These are phyloP conservation scores for Rhopilema esculentum DNA, from an alignment of 30 jellyfish, hydroid and myxozoan species.

Conservation along the genomic window DNA sequence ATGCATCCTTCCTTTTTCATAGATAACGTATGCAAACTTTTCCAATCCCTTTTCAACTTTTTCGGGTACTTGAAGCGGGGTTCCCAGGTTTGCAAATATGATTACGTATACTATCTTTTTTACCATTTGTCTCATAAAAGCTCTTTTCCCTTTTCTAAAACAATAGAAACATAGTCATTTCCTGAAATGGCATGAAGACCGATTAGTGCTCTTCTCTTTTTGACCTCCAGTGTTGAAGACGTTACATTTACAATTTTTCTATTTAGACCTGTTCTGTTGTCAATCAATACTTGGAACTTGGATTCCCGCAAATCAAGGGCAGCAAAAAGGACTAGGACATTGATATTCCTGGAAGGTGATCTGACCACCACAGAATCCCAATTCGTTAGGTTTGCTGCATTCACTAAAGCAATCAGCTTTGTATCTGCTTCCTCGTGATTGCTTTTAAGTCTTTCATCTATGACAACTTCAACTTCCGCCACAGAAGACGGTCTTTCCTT, in stretches of 20 bases:
- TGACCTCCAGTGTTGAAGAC: conserved; percentile 11
- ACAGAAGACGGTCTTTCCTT: conserved; percentile 27
- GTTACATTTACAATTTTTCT: conserved; percentile 41
- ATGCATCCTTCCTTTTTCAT: neutral
- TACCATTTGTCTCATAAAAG: conserved; percentile 19
- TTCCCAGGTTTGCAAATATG: conserved; percentile 27
- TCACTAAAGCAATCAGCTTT: conserved; percentile 47
- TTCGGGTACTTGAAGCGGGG: conserved; percentile 21
- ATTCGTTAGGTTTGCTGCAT: conserved; percentile 7
- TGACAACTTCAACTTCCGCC: neutral
- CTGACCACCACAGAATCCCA: conserved; percentile 13
- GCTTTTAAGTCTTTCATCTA: conserved; percentile 7
- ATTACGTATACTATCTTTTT: conserved; percentile 14
- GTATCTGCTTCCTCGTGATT: conserved; percentile 58
- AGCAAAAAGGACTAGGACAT: conserved; percentile 43
- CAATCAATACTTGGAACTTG: conserved; percentile 33
- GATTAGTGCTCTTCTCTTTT: conserved; percentile 27
- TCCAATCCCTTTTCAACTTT: too few relatives aligned
- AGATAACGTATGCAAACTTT: conserved; percentile 1
- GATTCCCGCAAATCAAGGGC: conserved; percentile 3
- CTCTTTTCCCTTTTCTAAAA: conserved; percentile 29
- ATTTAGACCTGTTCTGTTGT: conserved; percentile 44
- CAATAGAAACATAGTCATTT: conserved; percentile 23
- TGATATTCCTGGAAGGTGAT: conserved; percentile 34
- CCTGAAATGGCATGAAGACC: conserved; percentile 46